Evolutionary conservation across 2,888 invertebrate genomes (phyloP), one percentile per base, ranked within the genome.

Genomic region (Julus scandinavius): DNA sequence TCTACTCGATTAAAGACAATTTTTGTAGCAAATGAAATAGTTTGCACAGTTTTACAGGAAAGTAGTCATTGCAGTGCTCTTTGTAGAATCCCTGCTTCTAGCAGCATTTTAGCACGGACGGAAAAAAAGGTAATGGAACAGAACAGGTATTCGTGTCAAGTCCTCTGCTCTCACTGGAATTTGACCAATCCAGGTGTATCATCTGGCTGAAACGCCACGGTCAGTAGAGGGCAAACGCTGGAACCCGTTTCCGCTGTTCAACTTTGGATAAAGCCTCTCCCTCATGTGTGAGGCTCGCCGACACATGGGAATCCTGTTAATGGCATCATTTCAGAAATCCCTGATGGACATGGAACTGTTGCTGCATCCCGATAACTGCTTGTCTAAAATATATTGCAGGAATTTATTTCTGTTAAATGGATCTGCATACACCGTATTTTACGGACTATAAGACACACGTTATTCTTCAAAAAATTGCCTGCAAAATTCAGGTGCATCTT

Each of bases 1-100:
- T 88, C 86, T 72, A 17, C 63, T 45, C 41, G 13, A 40, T 40
- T 45, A 41, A 45, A 45, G 20, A 88, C 20, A 45, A 40, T 45
- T 87, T 88, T 72, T 38, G 29, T 11, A 29, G n/a, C n/a, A 88
- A 49, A 49, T 45, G 87, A 50, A 88, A 29, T 1, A 88, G 29
- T 88, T 80, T 11, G 88, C 87, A 80, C 87, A 86, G 13, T 63
- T 80, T 17, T 88, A 72, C 17, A 88, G 80, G 41, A 88, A 86
- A 13, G 9, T 5, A 45, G 58, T 40, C 40, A 72, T 40, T 20
- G 63, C 20, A 9, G 45, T 29, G 41, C 49, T 49, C n/a, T 29
- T 45, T 9, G 87, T n/a, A 41, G 86, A 80, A 5, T 72, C 63
- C 86, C 88, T 20, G 80, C 54, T 9, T 87, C 86, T 63, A 85